Evolutionary conservation across 1,140 invertebrate species (phyloP).

Genomic region (Drosophila suzukii): DNA sequence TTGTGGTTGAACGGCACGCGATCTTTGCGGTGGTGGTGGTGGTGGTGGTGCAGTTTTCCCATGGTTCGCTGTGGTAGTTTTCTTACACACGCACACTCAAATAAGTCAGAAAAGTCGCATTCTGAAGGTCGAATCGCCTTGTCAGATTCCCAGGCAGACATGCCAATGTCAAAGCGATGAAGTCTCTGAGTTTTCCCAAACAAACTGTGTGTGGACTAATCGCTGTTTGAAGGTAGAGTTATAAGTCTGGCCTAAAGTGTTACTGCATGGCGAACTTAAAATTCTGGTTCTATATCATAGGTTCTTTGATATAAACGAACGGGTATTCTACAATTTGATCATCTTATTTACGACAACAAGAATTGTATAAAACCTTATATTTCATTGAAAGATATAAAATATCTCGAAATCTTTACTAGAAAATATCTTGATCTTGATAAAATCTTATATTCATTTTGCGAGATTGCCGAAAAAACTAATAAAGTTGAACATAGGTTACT

Average conservation of each 20-base stretch:
- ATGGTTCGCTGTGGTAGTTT: slow-evolving; percentile 35
- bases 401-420: too few species aligned
- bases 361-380: too few species aligned
- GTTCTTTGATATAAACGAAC: too few species aligned
- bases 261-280: neutral
- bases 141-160: slow-evolving; percentile 71
- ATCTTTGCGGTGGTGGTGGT: slow-evolving; percentile 22
- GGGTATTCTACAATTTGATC: neutral
- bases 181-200: slow-evolving; percentile 37
- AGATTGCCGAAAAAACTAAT: too few species aligned
- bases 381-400: too few species aligned
- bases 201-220: neutral
- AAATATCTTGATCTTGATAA: too few species aligned
- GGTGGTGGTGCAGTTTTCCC: slow-evolving; percentile 47
- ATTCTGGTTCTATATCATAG: neutral
- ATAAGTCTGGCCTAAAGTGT: neutral
- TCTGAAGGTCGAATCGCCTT: slow-evolving; percentile 59
- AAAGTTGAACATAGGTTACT: too few species aligned
- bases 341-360: too few species aligned
- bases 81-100: slow-evolving; percentile 35
- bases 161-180: slow-evolving; percentile 73
- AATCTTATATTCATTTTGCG: too few species aligned
- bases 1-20: slow-evolving; percentile 59
- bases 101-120: slow-evolving; percentile 9
- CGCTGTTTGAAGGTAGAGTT: slow-evolving; percentile 3